Percentiles rank a stretch among this genome's conserved stretches.
These are phyloP conservation scores for Mesaphorura yosii DNA, from an alignment of 1,140 invertebrate species.

Conservation along the genomic window DNA sequence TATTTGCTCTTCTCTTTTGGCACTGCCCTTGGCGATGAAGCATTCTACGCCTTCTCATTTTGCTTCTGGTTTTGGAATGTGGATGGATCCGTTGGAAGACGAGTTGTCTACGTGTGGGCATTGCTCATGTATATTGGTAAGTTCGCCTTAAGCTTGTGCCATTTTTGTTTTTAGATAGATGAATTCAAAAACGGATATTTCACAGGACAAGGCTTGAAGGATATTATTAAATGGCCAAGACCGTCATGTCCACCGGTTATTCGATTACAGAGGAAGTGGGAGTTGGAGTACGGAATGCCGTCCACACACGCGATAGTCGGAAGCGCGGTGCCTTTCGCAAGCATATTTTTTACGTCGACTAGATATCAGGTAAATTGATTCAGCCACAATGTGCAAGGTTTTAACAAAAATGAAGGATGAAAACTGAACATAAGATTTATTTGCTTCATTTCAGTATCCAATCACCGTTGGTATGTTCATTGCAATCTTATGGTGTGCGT, in stretches of 20 bases:
- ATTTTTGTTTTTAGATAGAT: no score
- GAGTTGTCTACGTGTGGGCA: constrained; percentile 70
- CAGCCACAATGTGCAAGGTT: neutral
- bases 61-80: constrained; percentile 88
- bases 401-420: no score
- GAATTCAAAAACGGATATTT: constrained; percentile 14
- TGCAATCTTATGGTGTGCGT: constrained; percentile 50
- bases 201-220: constrained; percentile 72
- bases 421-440: neutral
- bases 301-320: constrained; percentile 77
- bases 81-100: constrained; percentile 64
- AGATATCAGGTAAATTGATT: constrained; percentile 55
- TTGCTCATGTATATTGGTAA: constrained; percentile 71
- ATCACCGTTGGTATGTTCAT: constrained; percentile 38
- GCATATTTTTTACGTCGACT: constrained; percentile 63
- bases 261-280: constrained; percentile 71
- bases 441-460: constrained; percentile 41
- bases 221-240: constrained; percentile 70
- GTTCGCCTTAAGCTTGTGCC: no score
- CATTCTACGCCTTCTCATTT: constrained; percentile 76
- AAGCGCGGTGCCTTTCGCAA: constrained; percentile 69
- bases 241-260: constrained; percentile 68
- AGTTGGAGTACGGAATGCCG: constrained; percentile 82
- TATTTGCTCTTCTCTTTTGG: constrained; percentile 75
- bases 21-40: constrained; percentile 72